These are phyloP conservation scores for Hycleus phaleratus DNA, from an alignment of 1,140 invertebrate species.

Conservation along the genomic window DNA sequence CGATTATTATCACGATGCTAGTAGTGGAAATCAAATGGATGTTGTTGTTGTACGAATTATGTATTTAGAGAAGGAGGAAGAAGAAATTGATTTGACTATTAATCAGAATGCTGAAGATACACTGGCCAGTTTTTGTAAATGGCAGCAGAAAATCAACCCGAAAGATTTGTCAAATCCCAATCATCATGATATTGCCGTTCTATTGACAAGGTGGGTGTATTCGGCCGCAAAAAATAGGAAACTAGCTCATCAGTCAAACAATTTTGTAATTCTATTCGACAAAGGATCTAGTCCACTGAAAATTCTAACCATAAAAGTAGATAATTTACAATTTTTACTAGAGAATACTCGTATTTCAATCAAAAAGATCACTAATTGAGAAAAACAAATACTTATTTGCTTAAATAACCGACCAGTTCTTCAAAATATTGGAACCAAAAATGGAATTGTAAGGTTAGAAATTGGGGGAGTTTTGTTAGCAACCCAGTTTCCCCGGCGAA, in stretches of 20 bases:
- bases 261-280: background rate
- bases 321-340: no score
- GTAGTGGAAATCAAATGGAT: conserved; percentile 59
- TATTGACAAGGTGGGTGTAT: conserved; percentile 57
- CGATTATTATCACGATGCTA: conserved; percentile 55
- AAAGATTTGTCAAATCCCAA: conserved; percentile 55
- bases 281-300: no score
- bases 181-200: conserved; percentile 67
- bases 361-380: no score
- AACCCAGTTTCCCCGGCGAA: no score
- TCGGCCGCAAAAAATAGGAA: background rate
- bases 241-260: background rate
- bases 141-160: conserved; percentile 60
- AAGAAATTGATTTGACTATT: conserved; percentile 48
- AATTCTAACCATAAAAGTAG: no score
- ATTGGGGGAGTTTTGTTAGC: no score
- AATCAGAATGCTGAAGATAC: conserved; percentile 54
- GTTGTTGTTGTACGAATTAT: conserved; percentile 56
- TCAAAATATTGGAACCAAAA: no score
- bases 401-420: no score
- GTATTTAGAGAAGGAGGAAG: conserved; percentile 46
- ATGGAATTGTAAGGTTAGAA: no score
- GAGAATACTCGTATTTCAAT: no score
- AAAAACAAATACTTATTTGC: no score
- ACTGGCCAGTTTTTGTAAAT: conserved; percentile 58